A percentile compares a stretch with the other conserved stretches of the same genome.
Evolutionary conservation across 1,140 invertebrate species (phyloP).

Genomic region (Cydia fagiglandana): DNA sequence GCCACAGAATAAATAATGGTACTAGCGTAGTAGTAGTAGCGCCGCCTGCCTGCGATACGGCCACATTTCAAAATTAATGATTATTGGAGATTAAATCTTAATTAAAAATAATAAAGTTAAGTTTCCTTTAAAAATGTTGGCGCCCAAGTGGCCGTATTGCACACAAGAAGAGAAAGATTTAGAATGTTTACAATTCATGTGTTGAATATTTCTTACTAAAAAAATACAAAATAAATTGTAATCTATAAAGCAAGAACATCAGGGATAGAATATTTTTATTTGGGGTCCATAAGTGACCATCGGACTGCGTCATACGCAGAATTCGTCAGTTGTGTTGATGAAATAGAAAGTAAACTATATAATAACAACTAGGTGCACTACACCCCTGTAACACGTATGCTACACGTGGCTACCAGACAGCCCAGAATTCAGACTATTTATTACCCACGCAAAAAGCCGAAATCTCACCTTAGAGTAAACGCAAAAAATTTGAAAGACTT

Average conservation of each 20-base stretch:
- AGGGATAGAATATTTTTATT: neutral
- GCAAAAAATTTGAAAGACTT: constrained; percentile 56
- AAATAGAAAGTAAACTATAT: neutral
- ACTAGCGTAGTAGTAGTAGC: too few species aligned
- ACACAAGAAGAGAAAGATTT: too few species aligned
- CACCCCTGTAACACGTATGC: constrained; percentile 31
- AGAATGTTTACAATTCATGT: neutral
- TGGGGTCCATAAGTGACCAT: neutral
- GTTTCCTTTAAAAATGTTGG: too few species aligned
- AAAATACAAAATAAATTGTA: neutral
- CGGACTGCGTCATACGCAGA: neutral
- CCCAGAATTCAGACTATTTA: constrained; percentile 36
- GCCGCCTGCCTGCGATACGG: too few species aligned
- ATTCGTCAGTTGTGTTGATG: neutral
- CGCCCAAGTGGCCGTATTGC: too few species aligned
- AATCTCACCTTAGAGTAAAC: constrained; percentile 63
- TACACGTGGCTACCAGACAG: constrained; percentile 51
- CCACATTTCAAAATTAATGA: too few species aligned
- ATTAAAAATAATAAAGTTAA: too few species aligned
- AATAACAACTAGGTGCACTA: neutral
- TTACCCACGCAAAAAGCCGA: constrained; percentile 47
- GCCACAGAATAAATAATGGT: too few species aligned
- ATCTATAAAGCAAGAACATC: neutral
- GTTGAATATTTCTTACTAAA: neutral
- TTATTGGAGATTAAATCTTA: too few species aligned